phyloP scores from a whole-genome alignment of 2,888 invertebrate genomes.

The Pyralis farinalis region DNA sequence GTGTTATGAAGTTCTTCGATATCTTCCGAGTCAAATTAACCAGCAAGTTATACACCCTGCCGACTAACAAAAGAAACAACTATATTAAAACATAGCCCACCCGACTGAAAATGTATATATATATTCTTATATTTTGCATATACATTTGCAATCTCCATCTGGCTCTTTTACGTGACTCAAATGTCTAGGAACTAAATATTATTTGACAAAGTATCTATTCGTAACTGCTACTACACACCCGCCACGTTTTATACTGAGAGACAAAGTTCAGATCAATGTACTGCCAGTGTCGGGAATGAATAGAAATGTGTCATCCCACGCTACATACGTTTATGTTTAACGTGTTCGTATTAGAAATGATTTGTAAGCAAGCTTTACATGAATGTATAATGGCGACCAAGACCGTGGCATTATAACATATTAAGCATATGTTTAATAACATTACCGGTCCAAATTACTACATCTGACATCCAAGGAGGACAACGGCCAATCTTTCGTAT shows the following conservation, averaged over 20 bases:
- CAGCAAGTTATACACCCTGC: too few species aligned
- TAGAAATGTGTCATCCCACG: constrained; percentile 15
- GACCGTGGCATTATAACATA: constrained; percentile 31
- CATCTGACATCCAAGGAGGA: constrained; percentile 1
- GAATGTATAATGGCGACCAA: constrained; percentile 9
- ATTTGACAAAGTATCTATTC: constrained; percentile 28
- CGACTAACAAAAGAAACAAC: too few species aligned
- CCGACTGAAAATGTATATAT: too few species aligned
- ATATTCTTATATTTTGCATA: too few species aligned
- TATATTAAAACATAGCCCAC: too few species aligned
- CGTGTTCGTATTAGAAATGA: not conserved
- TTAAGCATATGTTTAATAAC: constrained; percentile 1
- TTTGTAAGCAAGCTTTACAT: not conserved
- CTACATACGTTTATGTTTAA: not conserved
- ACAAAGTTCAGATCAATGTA: constrained; percentile 35
- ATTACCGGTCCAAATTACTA: constrained; percentile 2
- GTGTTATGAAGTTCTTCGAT: too few species aligned
- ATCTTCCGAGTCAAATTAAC: too few species aligned
- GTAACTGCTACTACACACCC: constrained; percentile 20
- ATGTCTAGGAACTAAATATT: constrained; percentile 34
- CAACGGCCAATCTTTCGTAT: constrained; percentile 8
- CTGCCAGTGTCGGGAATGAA: constrained; percentile 27
- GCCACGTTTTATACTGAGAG: constrained; percentile 35
- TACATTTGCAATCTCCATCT: too few species aligned
- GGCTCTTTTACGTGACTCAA: constrained; percentile 30